Evolutionary conservation across 2,888 invertebrate genomes (phyloP), one percentile per base, ranked within the genome.

Genomic region (Chrysina gloriosa): DNA sequence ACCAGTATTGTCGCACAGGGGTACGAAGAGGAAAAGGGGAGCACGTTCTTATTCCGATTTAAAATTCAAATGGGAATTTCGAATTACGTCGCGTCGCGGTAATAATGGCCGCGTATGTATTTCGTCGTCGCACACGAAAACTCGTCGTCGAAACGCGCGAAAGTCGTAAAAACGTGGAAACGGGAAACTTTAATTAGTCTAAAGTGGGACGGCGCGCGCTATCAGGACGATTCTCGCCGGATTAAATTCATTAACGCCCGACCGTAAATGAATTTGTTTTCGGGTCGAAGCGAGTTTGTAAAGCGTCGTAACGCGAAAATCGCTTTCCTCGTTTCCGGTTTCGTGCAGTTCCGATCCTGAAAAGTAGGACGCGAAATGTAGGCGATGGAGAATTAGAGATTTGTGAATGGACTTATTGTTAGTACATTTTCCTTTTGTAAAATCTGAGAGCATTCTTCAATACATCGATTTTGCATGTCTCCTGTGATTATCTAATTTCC

Each of bases 141-240:
- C 19, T 5, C 5, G 45, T 21, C 19, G 45, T 14, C 21, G n/a
- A 45, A 45, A 45, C 21, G 16, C 19, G 31, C 16, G 52, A 19
- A 11, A 36, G 36, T 42, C 36, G 36, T 34, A 45, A 52, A 31
- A 9, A 31, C 31, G 52, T 42, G 19, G 42, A 61, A 61, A 42
- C 58, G 45, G 58, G 58, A 61, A 61, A 61, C 27, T 5, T 42
- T 61, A 61, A 61, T 61, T 61, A 61, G 42, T 16, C 39, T 42
- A 42, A 61, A 61, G 25, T 42, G 45, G 58, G 29, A 61, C 45
- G n/a, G 42, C 19, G 58, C n/a, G n/a, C 19, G 25, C 9, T 61
- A 61, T 61, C 58, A 42, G 42, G 45, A 61, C 58, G 45, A 42
- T 61, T 61, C 58, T 45, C 58, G 45, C 25, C 45, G 58, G 42